Conservation (phyloP, 30 jellyfish, hydroid and myxozoan species). For the Aurelia coerulea region DNA sequence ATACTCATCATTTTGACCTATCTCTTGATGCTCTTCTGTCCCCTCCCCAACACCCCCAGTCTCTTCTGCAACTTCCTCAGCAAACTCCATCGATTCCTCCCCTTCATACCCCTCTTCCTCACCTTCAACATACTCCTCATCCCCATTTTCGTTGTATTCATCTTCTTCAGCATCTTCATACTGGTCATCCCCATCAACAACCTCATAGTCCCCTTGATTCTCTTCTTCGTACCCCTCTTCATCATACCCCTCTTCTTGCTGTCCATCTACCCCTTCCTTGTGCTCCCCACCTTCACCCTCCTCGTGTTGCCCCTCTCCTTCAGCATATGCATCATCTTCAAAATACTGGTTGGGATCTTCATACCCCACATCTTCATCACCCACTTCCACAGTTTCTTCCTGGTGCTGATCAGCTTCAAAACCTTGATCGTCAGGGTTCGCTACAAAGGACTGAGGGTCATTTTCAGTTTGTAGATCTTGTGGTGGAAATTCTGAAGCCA, state of each 20-base stretch:
- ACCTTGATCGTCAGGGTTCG: not conserved
- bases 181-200: slow-evolving; percentile 23
- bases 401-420: not conserved
- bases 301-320: not conserved
- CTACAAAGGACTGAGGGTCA: too few relatives aligned
- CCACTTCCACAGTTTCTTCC: too few relatives aligned
- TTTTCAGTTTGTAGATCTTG: too few relatives aligned
- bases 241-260: slow-evolving; percentile 8
- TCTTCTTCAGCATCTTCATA: slow-evolving; percentile 35
- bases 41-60: slow-evolving; percentile 8
- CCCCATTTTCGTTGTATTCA: slow-evolving; percentile 12
- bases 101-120: slow-evolving; percentile 21
- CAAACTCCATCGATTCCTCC: slow-evolving; percentile 5
- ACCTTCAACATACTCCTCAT: slow-evolving; percentile 16
- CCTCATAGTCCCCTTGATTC: slow-evolving; percentile 31
- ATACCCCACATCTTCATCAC: not conserved
- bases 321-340: slow-evolving; percentile 1
- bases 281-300: not conserved
- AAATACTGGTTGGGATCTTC: not conserved
- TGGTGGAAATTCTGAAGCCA: not conserved
- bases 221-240: slow-evolving; percentile 9
- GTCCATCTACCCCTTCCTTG: not conserved
- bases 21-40: too few relatives aligned
- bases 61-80: slow-evolving; percentile 31
- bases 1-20: not conserved